Percentiles rank a stretch among this genome's conserved stretches.
Evolutionary conservation across 2,888 invertebrate genomes (phyloP).

Genomic region (Harmothoe impar): DNA sequence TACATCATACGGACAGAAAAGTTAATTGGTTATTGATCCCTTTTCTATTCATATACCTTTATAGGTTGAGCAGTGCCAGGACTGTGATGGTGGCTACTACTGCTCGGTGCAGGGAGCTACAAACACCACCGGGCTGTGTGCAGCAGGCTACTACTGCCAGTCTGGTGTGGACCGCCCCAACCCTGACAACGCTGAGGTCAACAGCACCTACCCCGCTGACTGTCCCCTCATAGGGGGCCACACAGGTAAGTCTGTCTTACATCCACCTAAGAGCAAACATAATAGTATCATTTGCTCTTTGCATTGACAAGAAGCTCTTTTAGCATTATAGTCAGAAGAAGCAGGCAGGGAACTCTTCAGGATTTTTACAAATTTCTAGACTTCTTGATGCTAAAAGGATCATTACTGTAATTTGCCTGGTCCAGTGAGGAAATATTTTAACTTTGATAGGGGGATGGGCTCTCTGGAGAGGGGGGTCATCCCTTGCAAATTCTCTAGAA

Average conservation of each 20-base stretch:
- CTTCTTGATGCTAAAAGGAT: too few relatives aligned
- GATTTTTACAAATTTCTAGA: too few relatives aligned
- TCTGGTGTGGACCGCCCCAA: conserved; percentile 80
- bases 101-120: conserved; percentile 77
- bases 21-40: neutral
- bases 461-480: too few relatives aligned
- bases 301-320: too few relatives aligned
- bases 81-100: conserved; percentile 79
- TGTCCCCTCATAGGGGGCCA: conserved; percentile 81
- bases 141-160: conserved; percentile 80
- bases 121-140: conserved; percentile 75
- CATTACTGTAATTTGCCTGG: too few relatives aligned
- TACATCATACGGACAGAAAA: neutral
- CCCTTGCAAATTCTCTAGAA: too few relatives aligned
- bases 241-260: conserved; percentile 74
- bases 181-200: conserved; percentile 78
- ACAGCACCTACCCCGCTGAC: conserved; percentile 76
- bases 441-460: too few relatives aligned
- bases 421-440: too few relatives aligned
- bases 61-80: conserved; percentile 79
- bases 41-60: neutral
- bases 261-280: too few relatives aligned
- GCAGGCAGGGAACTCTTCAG: too few relatives aligned
- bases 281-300: too few relatives aligned
- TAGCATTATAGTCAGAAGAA: too few relatives aligned